phyloP scores from a whole-genome alignment of 2,113 vertebrate species.

The Labeo catla region DNA sequence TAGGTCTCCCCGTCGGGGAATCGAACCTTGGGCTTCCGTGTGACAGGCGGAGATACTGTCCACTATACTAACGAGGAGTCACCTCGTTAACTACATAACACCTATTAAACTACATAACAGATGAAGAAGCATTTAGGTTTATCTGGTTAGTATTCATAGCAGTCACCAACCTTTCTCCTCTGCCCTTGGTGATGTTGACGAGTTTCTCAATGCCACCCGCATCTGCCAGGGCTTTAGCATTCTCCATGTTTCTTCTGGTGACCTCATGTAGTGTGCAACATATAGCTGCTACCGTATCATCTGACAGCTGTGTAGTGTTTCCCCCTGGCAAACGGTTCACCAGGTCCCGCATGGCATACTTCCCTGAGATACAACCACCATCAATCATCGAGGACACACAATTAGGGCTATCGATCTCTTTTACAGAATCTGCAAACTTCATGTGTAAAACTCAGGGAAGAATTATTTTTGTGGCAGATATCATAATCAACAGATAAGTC shows the following conservation, averaged over 20 bases:
- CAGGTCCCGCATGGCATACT: conserved; percentile 96
- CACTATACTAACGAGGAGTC: no score
- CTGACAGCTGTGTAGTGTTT: conserved; percentile 84
- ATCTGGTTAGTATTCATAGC: background rate
- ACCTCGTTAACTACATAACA: no score
- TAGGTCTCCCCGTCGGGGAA: no score
- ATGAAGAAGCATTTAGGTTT: background rate
- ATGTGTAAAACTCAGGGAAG: background rate
- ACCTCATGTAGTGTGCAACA: conserved; percentile 97
- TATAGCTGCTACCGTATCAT: conserved; percentile 93
- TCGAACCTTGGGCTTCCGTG: no score
- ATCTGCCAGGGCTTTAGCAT: conserved; percentile 95
- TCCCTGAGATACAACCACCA: conserved; percentile 75
- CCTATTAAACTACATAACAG: background rate
- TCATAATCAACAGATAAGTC: background rate
- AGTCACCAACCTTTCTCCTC: conserved; percentile 86
- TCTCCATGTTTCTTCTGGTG: conserved; percentile 99
- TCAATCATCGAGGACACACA: background rate
- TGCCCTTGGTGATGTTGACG: conserved; percentile 95
- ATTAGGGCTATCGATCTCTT: background rate
- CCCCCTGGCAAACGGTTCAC: conserved; percentile 94
- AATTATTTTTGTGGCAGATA: background rate
- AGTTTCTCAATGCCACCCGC: conserved; percentile 96
- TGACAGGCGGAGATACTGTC: no score
- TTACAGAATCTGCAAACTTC: background rate